Evolutionary conservation across 2,888 invertebrate genomes (phyloP).

Genomic region (Nephrocerus scutellatus): DNA sequence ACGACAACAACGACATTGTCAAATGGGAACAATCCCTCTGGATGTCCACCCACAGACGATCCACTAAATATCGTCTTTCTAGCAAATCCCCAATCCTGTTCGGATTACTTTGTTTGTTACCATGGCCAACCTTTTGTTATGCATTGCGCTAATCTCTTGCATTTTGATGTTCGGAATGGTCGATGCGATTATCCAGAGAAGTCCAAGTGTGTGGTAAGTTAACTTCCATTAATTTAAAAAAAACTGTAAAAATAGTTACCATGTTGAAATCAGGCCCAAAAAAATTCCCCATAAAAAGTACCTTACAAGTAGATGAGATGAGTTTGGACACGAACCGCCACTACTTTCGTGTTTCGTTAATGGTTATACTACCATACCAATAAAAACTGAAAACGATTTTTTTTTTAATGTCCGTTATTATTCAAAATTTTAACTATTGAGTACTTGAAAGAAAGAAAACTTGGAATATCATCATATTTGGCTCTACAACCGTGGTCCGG

Average conservation of each 20-base stretch:
- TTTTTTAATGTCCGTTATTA: too few species aligned
- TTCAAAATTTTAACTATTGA: too few species aligned
- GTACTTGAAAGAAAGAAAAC: too few species aligned
- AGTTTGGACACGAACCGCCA: too few species aligned
- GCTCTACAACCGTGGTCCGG: too few species aligned
- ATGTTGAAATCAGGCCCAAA: not conserved
- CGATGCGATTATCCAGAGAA: conserved; percentile 38
- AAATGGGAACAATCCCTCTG: conserved; percentile 8
- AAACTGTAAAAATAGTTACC: not conserved
- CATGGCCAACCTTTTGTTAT: conserved; percentile 30
- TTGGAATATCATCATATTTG: too few species aligned
- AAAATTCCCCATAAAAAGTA: too few species aligned
- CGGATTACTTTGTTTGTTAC: conserved; percentile 39
- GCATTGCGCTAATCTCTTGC: conserved; percentile 35
- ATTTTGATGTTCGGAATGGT: conserved; percentile 32
- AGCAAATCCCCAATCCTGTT: conserved; percentile 32
- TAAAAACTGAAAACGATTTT: too few species aligned
- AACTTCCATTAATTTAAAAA: not conserved
- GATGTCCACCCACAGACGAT: conserved; percentile 32
- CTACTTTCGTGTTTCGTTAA: too few species aligned
- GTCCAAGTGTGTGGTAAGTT: conserved; percentile 34
- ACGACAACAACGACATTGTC: not conserved
- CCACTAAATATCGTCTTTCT: conserved; percentile 30
- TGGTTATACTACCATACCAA: too few species aligned
- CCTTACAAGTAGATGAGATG: too few species aligned